phyloP scores from a whole-genome alignment of 2,113 vertebrate genomes.

The Aviceda subcristata region DNA sequence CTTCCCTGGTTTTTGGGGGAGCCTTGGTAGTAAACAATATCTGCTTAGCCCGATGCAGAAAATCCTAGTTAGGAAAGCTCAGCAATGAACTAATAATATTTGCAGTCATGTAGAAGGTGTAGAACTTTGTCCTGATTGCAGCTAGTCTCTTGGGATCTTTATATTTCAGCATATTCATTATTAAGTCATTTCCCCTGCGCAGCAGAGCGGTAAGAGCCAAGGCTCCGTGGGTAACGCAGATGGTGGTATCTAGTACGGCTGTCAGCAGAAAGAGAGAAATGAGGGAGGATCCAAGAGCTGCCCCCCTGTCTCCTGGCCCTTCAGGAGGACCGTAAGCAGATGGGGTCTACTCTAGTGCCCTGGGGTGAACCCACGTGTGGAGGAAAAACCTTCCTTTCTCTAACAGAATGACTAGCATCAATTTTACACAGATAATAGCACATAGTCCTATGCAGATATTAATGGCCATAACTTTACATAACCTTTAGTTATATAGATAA shows the following conservation, averaged over 20 bases:
- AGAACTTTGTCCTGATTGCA: not conserved
- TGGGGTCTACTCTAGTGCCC: not conserved
- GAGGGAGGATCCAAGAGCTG: not conserved
- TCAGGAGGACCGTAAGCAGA: not conserved
- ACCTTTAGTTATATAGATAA: not conserved
- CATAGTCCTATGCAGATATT: not conserved
- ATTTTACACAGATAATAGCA: not conserved
- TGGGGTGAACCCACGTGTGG: fast-evolving
- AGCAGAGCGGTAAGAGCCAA: not conserved
- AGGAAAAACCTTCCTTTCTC: not conserved
- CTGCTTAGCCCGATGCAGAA: not conserved
- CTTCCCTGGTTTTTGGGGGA: not conserved
- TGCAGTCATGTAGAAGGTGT: not conserved
- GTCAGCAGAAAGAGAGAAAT: not conserved
- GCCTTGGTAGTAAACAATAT: not conserved
- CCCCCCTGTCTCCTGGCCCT: not conserved
- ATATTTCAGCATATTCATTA: not conserved
- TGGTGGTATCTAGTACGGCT: not conserved
- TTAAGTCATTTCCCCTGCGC: not conserved
- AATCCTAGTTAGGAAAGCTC: not conserved
- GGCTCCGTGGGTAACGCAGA: fast-evolving
- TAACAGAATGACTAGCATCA: not conserved
- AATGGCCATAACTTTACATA: not conserved
- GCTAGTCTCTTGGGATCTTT: not conserved
- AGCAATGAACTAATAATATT: not conserved